These are phyloP conservation scores for Pseudomyrmex concolor DNA, from an alignment of 1,140 invertebrate species.

Conservation along the genomic window DNA sequence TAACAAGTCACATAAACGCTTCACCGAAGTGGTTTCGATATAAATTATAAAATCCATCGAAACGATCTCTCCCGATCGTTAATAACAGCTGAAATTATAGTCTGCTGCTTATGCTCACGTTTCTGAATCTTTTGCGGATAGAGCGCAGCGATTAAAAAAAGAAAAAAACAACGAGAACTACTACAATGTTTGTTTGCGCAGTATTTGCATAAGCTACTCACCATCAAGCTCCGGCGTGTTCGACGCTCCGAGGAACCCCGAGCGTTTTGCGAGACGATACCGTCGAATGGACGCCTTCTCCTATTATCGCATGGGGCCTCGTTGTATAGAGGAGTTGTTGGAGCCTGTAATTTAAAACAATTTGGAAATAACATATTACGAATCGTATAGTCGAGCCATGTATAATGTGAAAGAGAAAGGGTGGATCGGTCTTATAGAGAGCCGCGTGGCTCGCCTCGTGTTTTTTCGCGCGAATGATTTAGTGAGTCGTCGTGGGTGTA, in stretches of 20 bases:
- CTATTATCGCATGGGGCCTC: slow-evolving; percentile 60
- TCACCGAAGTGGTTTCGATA: not conserved
- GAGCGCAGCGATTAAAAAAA: not conserved
- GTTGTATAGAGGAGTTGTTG: slow-evolving; percentile 26
- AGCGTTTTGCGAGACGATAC: slow-evolving; percentile 34
- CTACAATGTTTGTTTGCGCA: slow-evolving; percentile 4
- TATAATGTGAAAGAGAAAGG: slow-evolving; percentile 40
- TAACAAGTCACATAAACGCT: not conserved
- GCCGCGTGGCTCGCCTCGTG: slow-evolving; percentile 27
- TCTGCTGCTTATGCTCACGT: not conserved
- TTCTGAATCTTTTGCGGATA: not conserved
- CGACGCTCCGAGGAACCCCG: not conserved
- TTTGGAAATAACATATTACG: slow-evolving; percentile 73
- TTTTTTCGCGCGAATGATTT: slow-evolving; percentile 64
- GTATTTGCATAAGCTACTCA: slow-evolving; percentile 17
- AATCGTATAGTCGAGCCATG: slow-evolving; percentile 52
- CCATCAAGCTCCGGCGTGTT: not conserved
- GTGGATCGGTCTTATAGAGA: slow-evolving; percentile 27
- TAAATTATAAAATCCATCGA: not conserved
- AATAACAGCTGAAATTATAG: not conserved
- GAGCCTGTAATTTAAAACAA: slow-evolving; percentile 75
- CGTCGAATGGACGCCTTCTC: slow-evolving; percentile 62
- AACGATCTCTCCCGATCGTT: not conserved
- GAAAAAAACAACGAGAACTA: not conserved
- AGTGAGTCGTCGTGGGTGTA: slow-evolving; percentile 71